Evolutionary conservation across 1,140 invertebrate genomes (phyloP), one percentile per base, ranked within the genome.

Genomic region (Anoplophora glabripennis): DNA sequence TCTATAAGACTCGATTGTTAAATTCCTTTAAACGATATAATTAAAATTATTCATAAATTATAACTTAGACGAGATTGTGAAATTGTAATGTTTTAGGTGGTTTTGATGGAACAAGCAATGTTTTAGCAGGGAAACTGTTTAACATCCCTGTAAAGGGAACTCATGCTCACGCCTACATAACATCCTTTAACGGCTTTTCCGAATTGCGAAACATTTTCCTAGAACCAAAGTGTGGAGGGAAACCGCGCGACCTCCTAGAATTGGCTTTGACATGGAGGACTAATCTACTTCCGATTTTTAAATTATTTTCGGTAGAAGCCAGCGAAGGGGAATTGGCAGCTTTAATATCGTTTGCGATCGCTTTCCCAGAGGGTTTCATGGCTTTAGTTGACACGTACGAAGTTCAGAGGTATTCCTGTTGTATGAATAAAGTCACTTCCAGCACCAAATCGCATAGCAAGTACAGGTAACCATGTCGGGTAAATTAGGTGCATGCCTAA

Each of bases 321-420:
- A 92, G 85, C 61, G 86, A 90, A 72, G 92, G 92, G 34, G 93
- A 99, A 81, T 79, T 99, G 56, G 92, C 94, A 7, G 96, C 97
- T 28, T 94, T 99, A 71, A 88, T 96, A 66, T 92, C 93, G 12
- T 99, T 96, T 80, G 96, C 97, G 3, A 85, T 94, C 70, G 93
- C 97, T 33, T 99, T 99, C 80, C 97, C 97, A 1, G 83, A 94
- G 67, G 86, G 86, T 61, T 98, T 99, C 79, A 82, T 98, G 73
- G 95, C 95, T 18, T 85, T 99, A 45, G 89, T 99, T 66, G 97
- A 99, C 78, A 99, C 97, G 61, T 99, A 99, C 77, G 96, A 99
- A 85, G 93, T 98, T 69, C 88, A 97, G 80, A 96, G 92, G 96
- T 98, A 89, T 83, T 82, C 76, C 70, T 77, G 77, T 17, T 41